phyloP scores from a whole-genome alignment of 64 coral and sea anemone species.

The Montipora capricornis region DNA sequence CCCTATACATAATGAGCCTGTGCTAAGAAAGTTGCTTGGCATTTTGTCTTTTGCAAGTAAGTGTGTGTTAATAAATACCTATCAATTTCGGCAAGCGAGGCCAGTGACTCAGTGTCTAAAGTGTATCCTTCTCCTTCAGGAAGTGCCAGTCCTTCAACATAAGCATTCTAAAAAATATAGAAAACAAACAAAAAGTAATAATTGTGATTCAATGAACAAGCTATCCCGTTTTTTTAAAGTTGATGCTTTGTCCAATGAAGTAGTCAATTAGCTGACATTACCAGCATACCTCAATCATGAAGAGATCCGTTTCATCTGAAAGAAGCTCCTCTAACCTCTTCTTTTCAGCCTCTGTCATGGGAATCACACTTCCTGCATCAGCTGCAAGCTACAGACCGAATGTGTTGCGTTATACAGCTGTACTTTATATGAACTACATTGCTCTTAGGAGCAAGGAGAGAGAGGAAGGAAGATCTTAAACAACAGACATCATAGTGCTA shows the following conservation, averaged over 20 bases:
- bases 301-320: constrained; percentile 75
- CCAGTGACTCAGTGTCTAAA: constrained; percentile 65
- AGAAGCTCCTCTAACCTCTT: constrained; percentile 82
- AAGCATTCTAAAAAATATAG: constrained; percentile 59
- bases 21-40: too few relatives aligned
- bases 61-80: background rate
- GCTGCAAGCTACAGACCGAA: constrained; percentile 76
- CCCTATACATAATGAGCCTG: too few relatives aligned
- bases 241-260: too few relatives aligned
- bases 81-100: constrained; percentile 86
- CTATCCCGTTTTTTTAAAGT: background rate
- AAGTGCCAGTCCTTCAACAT: constrained; percentile 59
- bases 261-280: too few relatives aligned
- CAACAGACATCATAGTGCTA: too few relatives aligned
- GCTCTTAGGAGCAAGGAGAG: too few relatives aligned
- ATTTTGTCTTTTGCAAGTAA: background rate
- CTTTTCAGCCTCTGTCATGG: constrained; percentile 97
- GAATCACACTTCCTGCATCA: constrained; percentile 88
- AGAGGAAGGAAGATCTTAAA: too few relatives aligned
- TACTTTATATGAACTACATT: too few relatives aligned
- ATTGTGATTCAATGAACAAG: too few relatives aligned
- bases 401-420: background rate
- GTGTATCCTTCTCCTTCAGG: constrained; percentile 77
- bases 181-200: background rate
- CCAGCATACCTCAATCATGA: constrained; percentile 72